Base-by-base conservation (phyloP, 2,888 invertebrate species). In the Zygaena filipendulae region DNA sequence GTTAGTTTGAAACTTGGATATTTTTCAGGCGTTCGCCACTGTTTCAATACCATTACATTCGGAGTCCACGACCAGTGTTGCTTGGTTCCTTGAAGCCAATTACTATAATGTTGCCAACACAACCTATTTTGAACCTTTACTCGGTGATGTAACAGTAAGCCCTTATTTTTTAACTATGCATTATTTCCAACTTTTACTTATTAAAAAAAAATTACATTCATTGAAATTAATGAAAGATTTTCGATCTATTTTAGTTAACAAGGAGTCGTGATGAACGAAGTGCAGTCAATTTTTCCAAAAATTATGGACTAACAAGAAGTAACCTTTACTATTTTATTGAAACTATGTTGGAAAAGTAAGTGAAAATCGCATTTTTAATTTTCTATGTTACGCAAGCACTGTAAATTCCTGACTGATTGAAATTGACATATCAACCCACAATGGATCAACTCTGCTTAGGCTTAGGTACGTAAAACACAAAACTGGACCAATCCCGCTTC, bases 11-110 rank as follows among this genome's bases (percentile, higher is more conserved):
- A n/a, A n/a, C n/a, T n/a, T n/a, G n/a, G n/a, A n/a, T n/a, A n/a
- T 25, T 21, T 42, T 40, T 2, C 47, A 81, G 81, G 60, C 72
- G 1, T 79, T 77, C 23, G 57, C 49, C 2, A 79, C 82, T 1
- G 47, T 81, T 1, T 70, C 81, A 0, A 38, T 80, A 1, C 80
- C 82, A 0, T 41, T 82, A 0, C 67, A 68, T 6, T 52, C 66
- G 0, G 56, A 66, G 3, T 42, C 56, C 0, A 49, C 61, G 1
- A 69, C 74, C 1, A 79, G 67, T 33, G 54, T 81, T 5, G 75
- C 81, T 0, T 81, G 79, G 71, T 82, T 81, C 49, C 61, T 70
- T 25, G 82, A 82, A 46, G 81, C 74, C 0, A 81, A 71, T 39
- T 82, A 80, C 40, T 74, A 61, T 33, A 63, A 53, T 3, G 69